Evolutionary conservation across 2,888 invertebrate genomes (phyloP).

Genomic region (Aleiodes alternator): DNA sequence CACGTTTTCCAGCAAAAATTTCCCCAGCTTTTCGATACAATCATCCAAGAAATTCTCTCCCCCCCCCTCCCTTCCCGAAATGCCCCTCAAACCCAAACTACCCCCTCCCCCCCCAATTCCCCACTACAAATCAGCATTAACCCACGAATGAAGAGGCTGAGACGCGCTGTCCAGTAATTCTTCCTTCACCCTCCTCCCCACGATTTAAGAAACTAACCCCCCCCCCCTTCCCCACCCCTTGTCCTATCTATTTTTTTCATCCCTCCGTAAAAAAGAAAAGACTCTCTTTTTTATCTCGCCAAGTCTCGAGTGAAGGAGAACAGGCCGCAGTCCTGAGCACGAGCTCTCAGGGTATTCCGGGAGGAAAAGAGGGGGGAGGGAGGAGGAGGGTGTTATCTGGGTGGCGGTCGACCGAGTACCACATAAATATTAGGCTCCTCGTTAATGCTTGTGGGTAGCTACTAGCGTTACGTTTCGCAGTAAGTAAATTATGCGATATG

Average conservation of each 20-base stretch:
- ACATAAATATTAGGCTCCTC: conserved; percentile 76
- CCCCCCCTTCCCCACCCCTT: conserved; percentile 17
- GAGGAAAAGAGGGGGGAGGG: conserved; percentile 53
- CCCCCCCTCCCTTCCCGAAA: no score
- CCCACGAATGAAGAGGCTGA: not conserved
- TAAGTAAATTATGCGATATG: conserved; percentile 76
- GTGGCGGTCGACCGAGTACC: conserved; percentile 72
- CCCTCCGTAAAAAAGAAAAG: conserved; percentile 49
- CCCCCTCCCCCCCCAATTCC: no score
- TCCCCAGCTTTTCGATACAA: no score
- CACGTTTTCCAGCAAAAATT: no score
- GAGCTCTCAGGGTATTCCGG: conserved; percentile 47
- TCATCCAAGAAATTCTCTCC: no score
- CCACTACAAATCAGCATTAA: no score
- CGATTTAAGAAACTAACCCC: not conserved
- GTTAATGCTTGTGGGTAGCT: conserved; percentile 75
- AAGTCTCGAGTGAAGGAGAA: conserved; percentile 54
- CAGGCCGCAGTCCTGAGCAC: conserved; percentile 36
- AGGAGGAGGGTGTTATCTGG: conserved; percentile 73
- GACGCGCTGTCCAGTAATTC: not conserved
- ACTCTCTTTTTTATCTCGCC: conserved; percentile 59
- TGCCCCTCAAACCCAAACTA: no score
- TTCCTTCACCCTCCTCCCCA: not conserved
- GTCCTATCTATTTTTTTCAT: conserved; percentile 28
- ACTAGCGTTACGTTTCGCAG: conserved; percentile 76